Percentiles rank a stretch among this genome's conserved stretches.
These are phyloP conservation scores for Philereme transversata DNA, from an alignment of 2,888 invertebrate genomes.

Conservation along the genomic window DNA sequence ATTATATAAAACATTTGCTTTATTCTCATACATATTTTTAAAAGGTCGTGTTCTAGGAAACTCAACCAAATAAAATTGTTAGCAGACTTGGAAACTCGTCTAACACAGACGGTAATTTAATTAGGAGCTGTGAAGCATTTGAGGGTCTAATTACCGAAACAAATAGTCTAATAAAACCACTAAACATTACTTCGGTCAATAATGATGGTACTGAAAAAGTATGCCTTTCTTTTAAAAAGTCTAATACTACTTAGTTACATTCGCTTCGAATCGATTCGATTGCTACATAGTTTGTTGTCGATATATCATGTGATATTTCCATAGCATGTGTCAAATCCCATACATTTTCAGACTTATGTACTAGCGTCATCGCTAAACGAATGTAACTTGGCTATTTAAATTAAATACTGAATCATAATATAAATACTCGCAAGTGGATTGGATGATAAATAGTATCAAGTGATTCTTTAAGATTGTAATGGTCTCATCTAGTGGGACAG, in stretches of 20 bases:
- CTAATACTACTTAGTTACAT: no score
- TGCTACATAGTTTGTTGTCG: no score
- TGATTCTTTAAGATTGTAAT: background rate
- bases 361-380: no score
- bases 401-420: no score
- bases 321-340: no score
- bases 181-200: background rate
- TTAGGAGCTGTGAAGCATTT: slow-evolving; percentile 1
- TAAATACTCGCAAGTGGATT: background rate
- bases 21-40: no score
- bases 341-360: no score
- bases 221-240: no score
- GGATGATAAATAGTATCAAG: slow-evolving; percentile 1
- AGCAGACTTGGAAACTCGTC: slow-evolving; percentile 1
- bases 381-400: no score
- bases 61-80: background rate
- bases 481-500: background rate
- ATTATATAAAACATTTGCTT: no score
- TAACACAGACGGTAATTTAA: slow-evolving; percentile 9
- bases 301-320: no score
- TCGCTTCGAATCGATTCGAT: no score
- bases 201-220: background rate
- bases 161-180: background rate
- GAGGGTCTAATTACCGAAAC: background rate
- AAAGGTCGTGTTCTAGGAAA: background rate